phyloP scores from a whole-genome alignment of 1,140 invertebrate genomes.

The Doryteuthis pealeii region DNA sequence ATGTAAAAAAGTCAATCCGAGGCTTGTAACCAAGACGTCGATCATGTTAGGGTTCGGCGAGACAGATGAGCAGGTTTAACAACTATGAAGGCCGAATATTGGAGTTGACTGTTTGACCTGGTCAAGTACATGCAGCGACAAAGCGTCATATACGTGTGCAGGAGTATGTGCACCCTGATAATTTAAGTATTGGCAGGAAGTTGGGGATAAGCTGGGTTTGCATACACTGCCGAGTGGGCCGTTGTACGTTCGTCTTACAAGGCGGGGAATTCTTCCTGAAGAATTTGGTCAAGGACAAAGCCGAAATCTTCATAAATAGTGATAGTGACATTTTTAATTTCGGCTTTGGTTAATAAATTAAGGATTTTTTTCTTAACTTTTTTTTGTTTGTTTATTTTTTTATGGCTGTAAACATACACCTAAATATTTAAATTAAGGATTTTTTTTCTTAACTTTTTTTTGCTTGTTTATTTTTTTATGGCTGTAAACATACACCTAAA shows the following conservation, averaged over 20 bases:
- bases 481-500: no score
- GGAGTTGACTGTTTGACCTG: conserved; percentile 94
- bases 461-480: no score
- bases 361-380: no score
- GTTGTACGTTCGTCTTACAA: conserved; percentile 96
- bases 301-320: no score
- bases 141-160: conserved; percentile 92
- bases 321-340: no score
- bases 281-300: not conserved
- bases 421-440: no score
- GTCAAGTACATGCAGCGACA: conserved; percentile 99
- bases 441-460: no score
- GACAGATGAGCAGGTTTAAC: conserved; percentile 84
- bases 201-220: conserved; percentile 88
- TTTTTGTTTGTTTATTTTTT: no score
- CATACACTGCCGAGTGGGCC: conserved; percentile 96
- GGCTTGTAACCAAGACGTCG: conserved; percentile 94
- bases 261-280: conserved; percentile 73
- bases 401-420: no score
- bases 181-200: conserved; percentile 86
- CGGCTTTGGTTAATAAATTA: no score
- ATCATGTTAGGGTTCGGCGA: conserved; percentile 99
- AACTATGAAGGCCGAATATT: conserved; percentile 79
- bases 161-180: conserved; percentile 95
- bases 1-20: conserved; percentile 74